phyloP scores from a whole-genome alignment of 2,888 invertebrate species.

The Cabera pusaria region DNA sequence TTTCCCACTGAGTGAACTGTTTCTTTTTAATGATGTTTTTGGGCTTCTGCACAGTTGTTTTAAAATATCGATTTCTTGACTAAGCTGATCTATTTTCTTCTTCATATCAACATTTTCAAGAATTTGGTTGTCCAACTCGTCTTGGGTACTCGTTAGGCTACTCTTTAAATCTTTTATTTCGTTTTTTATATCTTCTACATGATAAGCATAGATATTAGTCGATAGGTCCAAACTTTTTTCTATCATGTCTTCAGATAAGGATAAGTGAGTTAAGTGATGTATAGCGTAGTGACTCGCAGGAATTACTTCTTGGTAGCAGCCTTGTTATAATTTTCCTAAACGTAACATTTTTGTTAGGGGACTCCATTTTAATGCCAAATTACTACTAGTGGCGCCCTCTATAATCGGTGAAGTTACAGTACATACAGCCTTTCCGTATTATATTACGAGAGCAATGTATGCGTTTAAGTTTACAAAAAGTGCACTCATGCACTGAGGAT shows the following conservation, averaged over 20 bases:
- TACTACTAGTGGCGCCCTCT: no score
- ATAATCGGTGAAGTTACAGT: no score
- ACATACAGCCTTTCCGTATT: no score
- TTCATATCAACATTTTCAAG: constrained; percentile 1
- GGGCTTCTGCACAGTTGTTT: constrained; percentile 1
- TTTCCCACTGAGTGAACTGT: neutral
- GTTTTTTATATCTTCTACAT: neutral
- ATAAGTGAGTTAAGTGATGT: no score
- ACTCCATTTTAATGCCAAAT: no score
- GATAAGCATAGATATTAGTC: neutral
- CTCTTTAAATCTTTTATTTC: constrained; percentile 2
- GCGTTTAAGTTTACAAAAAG: no score
- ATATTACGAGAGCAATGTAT: no score
- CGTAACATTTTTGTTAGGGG: no score
- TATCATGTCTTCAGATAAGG: neutral
- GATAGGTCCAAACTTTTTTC: neutral
- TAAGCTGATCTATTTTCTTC: neutral
- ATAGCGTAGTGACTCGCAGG: no score
- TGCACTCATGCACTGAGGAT: no score
- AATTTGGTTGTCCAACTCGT: neutral
- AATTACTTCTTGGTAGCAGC: no score
- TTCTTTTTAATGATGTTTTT: neutral
- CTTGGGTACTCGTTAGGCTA: neutral
- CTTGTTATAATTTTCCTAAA: no score
- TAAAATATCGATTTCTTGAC: neutral